Evolutionary conservation across 2,113 vertebrate genomes (phyloP), one percentile per base, ranked within the genome.

Genomic region (Notothenia rossii): DNA sequence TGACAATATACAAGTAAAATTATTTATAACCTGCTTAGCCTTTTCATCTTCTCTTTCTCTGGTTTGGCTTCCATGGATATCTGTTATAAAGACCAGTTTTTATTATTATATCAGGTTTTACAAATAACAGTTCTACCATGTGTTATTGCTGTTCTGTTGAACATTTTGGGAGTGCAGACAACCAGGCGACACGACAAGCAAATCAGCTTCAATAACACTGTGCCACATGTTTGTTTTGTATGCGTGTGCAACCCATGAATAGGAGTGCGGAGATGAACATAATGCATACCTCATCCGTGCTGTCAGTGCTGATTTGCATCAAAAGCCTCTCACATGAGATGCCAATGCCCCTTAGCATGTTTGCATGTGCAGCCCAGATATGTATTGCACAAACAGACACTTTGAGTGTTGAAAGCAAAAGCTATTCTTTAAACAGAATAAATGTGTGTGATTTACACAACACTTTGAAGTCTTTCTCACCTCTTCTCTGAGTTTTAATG

Each of bases 231-330:
- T 72, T 76, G 51, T 68, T 83, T 83, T 64, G 60, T 22, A 11
- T 72, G 46, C 20, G 33, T 51, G 0, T 40, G 14, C 29, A 56
- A 53, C 0, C 7, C 58, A 77, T 70, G 46, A 25, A 18, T 36
- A n/a, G 63, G 43, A 48, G 1, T 29, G 50, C 18, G 9, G 17
- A 53, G 50, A 36, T 20, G 10, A 33, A 29, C 51, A 8, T 10
- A 73, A 61, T 50, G 25, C 5, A 56, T 53, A 43, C 46, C 50
- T 56, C 15, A 29, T 51, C n/a, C 12, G 3, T 33, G 22, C 46
- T 74, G 63, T 79, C 43, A 17, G 33, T 33, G 22, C 20, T 75
- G 46, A 90, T 91, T 93, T 91, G 87, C 88, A 89, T 90, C 29
- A 33, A 36, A 68, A 66, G 58, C 11, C 51, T 74, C 22, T 83